Conservation (phyloP, 92 coral and sea anemone genomes). For the Palythoa caribaeorum region DNA sequence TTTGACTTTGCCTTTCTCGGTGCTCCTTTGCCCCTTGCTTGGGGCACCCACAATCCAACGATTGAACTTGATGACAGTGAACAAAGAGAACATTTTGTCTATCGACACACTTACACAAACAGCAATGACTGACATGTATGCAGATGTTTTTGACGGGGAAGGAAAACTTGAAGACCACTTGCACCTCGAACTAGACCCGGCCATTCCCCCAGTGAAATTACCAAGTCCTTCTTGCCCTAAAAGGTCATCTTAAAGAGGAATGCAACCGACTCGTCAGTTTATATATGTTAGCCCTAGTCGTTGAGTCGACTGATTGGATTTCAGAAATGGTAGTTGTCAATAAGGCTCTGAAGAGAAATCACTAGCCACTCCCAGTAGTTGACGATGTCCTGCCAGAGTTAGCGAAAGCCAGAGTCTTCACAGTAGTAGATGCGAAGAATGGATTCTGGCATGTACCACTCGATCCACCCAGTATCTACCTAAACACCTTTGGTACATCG, state of each 20-base stretch:
- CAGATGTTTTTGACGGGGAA: constrained; percentile 55
- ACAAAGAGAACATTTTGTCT: constrained; percentile 29
- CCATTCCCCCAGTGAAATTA: constrained; percentile 46
- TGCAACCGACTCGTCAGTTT: constrained; percentile 20
- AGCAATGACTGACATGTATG: constrained; percentile 34
- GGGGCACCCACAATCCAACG: constrained; percentile 41
- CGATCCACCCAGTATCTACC: constrained; percentile 43
- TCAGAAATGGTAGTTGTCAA: constrained; percentile 25
- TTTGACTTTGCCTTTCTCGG: constrained; percentile 34
- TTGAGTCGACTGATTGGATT: constrained; percentile 28
- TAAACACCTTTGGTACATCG: constrained; percentile 46
- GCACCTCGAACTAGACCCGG: constrained; percentile 39
- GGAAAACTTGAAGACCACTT: constrained; percentile 47
- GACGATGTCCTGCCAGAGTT: constrained; percentile 66
- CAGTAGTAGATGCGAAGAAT: constrained; percentile 26
- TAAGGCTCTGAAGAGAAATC: constrained; percentile 51
- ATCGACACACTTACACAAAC: constrained; percentile 35
- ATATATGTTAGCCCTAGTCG: neutral
- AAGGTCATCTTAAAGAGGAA: constrained; percentile 30
- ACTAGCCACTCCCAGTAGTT: constrained; percentile 60
- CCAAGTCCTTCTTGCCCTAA: constrained; percentile 51
- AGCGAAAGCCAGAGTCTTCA: constrained; percentile 54
- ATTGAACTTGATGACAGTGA: constrained; percentile 27
- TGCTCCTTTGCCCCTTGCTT: constrained; percentile 29
- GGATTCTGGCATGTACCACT: constrained; percentile 57